These are phyloP conservation scores for Gisinianus flammeolus DNA, from an alignment of 2,888 invertebrate genomes.

Conservation along the genomic window DNA sequence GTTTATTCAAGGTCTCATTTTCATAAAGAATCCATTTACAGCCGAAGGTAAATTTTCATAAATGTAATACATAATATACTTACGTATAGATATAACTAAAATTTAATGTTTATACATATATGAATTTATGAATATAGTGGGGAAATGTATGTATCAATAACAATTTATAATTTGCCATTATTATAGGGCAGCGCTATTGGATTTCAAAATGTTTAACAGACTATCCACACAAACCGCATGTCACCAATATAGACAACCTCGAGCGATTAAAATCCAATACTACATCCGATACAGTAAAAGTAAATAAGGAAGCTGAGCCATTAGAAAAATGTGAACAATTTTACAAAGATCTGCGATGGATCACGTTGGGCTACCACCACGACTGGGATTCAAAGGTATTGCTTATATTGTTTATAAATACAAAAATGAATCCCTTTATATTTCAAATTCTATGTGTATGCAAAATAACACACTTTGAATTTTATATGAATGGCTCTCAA, in stretches of 20 bases:
- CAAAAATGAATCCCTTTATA: neutral
- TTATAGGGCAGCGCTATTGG: constrained; percentile 79
- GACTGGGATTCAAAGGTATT: constrained; percentile 94
- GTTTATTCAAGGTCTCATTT: constrained; percentile 70
- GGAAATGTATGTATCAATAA: too few relatives aligned
- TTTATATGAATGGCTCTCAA: neutral
- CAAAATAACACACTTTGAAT: neutral
- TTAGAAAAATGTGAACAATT: constrained; percentile 37
- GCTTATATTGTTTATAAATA: neutral
- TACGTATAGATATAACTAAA: neutral
- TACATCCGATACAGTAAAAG: constrained; percentile 30
- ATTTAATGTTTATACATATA: too few relatives aligned
- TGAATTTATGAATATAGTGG: too few relatives aligned
- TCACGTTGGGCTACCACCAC: constrained; percentile 96
- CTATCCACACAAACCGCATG: constrained; percentile 75
- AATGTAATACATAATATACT: neutral
- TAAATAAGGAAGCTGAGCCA: neutral
- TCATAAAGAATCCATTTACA: constrained; percentile 85
- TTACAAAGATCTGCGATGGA: constrained; percentile 78
- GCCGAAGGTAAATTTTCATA: constrained; percentile 62
- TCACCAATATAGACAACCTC: constrained; percentile 70
- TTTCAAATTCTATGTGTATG: neutral
- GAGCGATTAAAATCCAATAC: constrained; percentile 27
- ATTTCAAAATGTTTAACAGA: constrained; percentile 76
- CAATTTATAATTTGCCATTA: too few relatives aligned